Percentiles rank a stretch among this genome's conserved stretches.
phyloP scores from a whole-genome alignment of 2,888 invertebrate species.

The Vesta saturnalis region DNA sequence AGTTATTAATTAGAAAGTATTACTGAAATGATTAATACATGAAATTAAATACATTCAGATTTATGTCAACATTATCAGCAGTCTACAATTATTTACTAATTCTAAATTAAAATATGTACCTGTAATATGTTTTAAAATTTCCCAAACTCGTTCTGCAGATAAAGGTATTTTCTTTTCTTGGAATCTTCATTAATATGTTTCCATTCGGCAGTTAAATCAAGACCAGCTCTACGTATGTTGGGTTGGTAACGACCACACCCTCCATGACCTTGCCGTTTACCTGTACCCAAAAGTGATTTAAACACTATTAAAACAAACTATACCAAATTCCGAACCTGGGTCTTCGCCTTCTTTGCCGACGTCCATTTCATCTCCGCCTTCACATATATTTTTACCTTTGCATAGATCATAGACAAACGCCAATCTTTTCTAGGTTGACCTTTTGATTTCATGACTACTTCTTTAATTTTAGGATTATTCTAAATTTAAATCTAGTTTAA shows the following conservation, averaged over 20 bases:
- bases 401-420: conserved; percentile 97
- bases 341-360: conserved; percentile 81
- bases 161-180: conserved; percentile 95
- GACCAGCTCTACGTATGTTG: conserved; percentile 85
- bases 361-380: conserved; percentile 98
- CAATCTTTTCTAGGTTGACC: conserved; percentile 94
- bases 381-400: conserved; percentile 97
- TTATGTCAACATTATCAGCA: too few species aligned
- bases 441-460: conserved; percentile 95
- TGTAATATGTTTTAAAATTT: conserved; percentile 94
- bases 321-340: conserved; percentile 50
- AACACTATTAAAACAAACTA: background rate
- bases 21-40: too few species aligned
- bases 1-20: too few species aligned
- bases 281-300: conserved; percentile 27
- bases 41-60: background rate
- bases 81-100: too few species aligned
- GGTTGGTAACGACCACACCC: conserved; percentile 99
- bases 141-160: conserved; percentile 96
- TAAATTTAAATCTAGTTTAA: too few species aligned
- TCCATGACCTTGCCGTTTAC: conserved; percentile 80
- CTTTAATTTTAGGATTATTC: conserved; percentile 92
- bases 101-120: conserved; percentile 58
- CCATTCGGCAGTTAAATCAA: conserved; percentile 98
- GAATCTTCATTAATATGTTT: conserved; percentile 98